Evolutionary conservation across 2,797 vertebrate genomes (phyloP).

Genomic region (Poeciliopsis infans): DNA sequence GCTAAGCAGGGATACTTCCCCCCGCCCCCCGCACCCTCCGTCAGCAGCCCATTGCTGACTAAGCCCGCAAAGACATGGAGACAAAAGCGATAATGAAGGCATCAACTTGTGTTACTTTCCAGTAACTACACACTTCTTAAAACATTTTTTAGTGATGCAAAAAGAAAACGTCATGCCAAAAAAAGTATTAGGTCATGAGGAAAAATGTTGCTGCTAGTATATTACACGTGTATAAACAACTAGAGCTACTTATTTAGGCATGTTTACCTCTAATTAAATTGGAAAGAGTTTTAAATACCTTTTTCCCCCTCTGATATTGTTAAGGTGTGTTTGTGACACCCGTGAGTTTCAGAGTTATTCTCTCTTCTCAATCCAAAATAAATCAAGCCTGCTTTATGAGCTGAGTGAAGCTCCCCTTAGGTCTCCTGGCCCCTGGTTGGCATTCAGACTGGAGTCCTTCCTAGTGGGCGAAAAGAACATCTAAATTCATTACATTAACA

Average conservation of each 20-base stretch:
- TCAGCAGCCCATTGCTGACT: slow-evolving; percentile 69
- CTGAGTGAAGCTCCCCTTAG: slow-evolving; percentile 12
- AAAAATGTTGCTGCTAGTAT: background rate
- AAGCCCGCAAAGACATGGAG: slow-evolving; percentile 56
- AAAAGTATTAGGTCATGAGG: background rate
- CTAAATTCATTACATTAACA: background rate
- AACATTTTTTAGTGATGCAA: background rate
- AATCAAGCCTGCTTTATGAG: slow-evolving; percentile 39
- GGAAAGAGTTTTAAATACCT: slow-evolving; percentile 7
- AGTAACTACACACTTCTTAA: background rate
- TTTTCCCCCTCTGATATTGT: slow-evolving; percentile 1
- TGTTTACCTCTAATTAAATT: background rate
- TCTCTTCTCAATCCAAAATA: slow-evolving; percentile 65
- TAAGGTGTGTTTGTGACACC: slow-evolving; percentile 72
- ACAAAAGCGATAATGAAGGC: slow-evolving; percentile 52
- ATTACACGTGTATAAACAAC: background rate
- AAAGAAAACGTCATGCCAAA: background rate
- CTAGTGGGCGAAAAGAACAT: background rate
- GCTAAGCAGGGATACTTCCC: slow-evolving; percentile 65
- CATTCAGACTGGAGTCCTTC: background rate
- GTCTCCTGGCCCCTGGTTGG: background rate
- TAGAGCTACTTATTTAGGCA: background rate
- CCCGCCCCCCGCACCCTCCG: slow-evolving; percentile 41
- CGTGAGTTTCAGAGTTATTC: slow-evolving; percentile 60
- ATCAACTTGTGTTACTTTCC: background rate